phyloP scores from a whole-genome alignment of 2,113 vertebrate species.

The Mus spicilegus region DNA sequence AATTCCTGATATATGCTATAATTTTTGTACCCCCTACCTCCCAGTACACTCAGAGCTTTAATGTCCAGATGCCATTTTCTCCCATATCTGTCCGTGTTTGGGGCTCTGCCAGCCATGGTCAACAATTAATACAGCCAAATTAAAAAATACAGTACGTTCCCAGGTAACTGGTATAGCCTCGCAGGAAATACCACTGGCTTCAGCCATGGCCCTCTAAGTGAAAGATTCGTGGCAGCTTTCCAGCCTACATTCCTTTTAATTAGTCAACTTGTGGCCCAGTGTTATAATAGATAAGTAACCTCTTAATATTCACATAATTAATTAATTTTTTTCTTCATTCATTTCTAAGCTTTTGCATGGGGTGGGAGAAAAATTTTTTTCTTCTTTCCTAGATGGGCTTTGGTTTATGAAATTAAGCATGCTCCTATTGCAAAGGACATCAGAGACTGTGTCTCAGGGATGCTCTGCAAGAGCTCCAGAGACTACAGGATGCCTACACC shows the following conservation, averaged over 20 bases:
- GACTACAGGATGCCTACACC: background rate
- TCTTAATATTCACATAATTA: constrained; percentile 91
- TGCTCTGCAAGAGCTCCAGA: background rate
- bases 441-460: background rate
- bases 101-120: constrained; percentile 88
- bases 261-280: constrained; percentile 90
- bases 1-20: constrained; percentile 99
- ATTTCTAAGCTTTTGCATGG: constrained; percentile 83
- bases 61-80: constrained; percentile 94
- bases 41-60: constrained; percentile 93
- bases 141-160: constrained; percentile 87
- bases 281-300: constrained; percentile 90
- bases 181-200: constrained; percentile 91
- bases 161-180: constrained; percentile 89
- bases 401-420: constrained; percentile 70
- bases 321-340: constrained; percentile 88
- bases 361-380: background rate
- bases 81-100: constrained; percentile 90
- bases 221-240: constrained; percentile 87
- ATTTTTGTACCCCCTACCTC: constrained; percentile 90
- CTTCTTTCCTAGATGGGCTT: background rate
- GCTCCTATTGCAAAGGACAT: constrained; percentile 27
- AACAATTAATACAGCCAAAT: constrained; percentile 91
- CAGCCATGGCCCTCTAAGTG: constrained; percentile 87
- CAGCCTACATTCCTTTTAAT: constrained; percentile 89